Evolutionary conservation across 1,140 invertebrate genomes (phyloP), one percentile per base, ranked within the genome.

Genomic region (Brachionus sp.): DNA sequence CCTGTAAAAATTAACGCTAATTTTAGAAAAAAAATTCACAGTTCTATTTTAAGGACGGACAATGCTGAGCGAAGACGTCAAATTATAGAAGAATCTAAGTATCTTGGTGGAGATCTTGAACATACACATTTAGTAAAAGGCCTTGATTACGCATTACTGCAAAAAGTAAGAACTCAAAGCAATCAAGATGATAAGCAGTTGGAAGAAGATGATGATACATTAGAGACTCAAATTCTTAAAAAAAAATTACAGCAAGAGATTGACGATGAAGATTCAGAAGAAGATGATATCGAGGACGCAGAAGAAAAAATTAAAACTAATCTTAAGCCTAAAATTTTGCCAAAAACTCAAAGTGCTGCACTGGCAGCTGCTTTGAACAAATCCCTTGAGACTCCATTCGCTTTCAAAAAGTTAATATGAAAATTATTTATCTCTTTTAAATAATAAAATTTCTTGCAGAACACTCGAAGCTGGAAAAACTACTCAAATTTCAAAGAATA

Each of bases 61-160:
- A 95, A 95, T 37, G 96, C 96, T n/a, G 96, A 98, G 89, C 91
- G 95, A 62, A 91, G 97, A 50, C 92, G 95, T 42, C 95, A 98
- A 87, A 93, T 97, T 90, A 99, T 99, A 87, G 95, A 98, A 89
- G 96, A 99, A 89, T 99, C 97, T 0, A 99, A 99, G 90, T 99
- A 96, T 90, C 94, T 99, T 90, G 98, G 98, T 88, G 98, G 98
- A 92, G 98, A 99, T 89, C 98, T 99, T 94, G 96, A 98, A 85
- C 97, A 99, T 86, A 99, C 98, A 89, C 98, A 99, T 90, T 97
- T 99, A 91, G 97, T 99, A 77, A 99, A 99, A 91, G 98, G 98
- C 89, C 91, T 99, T 9, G 98, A 99, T 92, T 99, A 98, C 90
- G 97, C 97, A 6, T 89, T 99, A n/a, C 89, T 99, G 66, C 96